Percentiles rank a stretch among this genome's conserved stretches.
Conservation (phyloP, 2,797 vertebrate genomes). For the Diglossa cyanea region DNA sequence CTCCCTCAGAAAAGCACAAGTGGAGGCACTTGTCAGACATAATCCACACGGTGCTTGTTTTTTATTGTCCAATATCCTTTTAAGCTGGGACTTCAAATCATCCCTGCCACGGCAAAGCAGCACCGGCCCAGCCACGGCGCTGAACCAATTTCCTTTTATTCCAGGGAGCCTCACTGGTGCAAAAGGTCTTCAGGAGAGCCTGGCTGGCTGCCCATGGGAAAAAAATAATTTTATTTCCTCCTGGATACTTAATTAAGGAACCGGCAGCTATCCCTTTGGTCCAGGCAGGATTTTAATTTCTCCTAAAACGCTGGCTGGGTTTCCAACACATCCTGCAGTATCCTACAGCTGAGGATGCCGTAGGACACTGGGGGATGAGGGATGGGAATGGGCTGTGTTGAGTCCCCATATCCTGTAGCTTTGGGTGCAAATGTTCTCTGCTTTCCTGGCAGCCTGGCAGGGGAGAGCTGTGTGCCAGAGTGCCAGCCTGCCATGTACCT, state of each 20-base stretch:
- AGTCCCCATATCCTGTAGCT: not conserved
- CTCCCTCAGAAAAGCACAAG: not conserved
- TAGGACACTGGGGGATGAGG: not conserved
- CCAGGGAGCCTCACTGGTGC: not conserved
- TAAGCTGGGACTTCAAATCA: constrained; percentile 60
- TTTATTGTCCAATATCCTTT: constrained; percentile 65
- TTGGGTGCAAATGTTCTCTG: not conserved
- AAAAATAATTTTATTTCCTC: constrained; percentile 19
- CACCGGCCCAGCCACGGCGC: rapidly evolving
- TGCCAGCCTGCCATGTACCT: constrained; percentile 86
- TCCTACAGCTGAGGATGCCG: not conserved
- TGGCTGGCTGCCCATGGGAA: constrained; percentile 10
- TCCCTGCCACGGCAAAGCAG: not conserved
- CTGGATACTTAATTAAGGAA: constrained; percentile 21
- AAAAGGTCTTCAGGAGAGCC: constrained; percentile 12
- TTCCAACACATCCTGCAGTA: not conserved
- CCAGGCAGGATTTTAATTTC: constrained; percentile 21
- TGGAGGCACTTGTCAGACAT: constrained; percentile 20
- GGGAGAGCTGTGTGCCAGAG: constrained; percentile 85
- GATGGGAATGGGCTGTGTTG: not conserved
- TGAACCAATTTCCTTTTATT: constrained; percentile 40
- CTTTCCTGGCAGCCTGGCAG: constrained; percentile 76
- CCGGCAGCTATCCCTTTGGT: not conserved
- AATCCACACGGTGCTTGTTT: constrained; percentile 30
- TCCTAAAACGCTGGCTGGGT: not conserved